Evolutionary conservation across 1,140 invertebrate species (phyloP).

Genomic region (Uloborus diversus): DNA sequence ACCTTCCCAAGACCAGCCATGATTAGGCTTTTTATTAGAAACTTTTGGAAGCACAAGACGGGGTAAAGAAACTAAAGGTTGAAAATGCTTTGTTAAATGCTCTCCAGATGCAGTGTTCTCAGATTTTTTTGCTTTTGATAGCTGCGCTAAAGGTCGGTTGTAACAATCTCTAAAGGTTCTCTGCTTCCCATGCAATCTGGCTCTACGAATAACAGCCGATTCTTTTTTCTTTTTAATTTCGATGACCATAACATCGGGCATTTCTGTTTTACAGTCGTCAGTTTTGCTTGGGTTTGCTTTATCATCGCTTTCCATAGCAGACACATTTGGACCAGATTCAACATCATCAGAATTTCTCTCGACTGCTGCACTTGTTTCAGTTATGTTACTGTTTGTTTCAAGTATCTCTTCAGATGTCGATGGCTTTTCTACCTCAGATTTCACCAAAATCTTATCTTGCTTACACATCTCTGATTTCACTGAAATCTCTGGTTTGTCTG

Average conservation of each 20-base stretch:
- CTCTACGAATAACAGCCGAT: constrained; percentile 48
- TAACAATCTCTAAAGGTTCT: constrained; percentile 45
- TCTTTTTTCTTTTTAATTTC: constrained; percentile 45
- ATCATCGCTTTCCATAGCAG: background rate
- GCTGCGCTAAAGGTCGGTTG: constrained; percentile 34
- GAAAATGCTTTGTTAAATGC: constrained; percentile 6
- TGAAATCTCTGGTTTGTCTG: background rate
- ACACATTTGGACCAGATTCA: background rate
- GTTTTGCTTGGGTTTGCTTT: background rate
- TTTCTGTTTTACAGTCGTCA: background rate
- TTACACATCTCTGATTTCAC: background rate
- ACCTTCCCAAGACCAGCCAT: constrained; percentile 92
- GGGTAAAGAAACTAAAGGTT: constrained; percentile 28
- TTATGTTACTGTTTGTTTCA: too few relatives aligned
- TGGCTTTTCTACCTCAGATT: too few relatives aligned
- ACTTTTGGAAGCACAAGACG: constrained; percentile 44
- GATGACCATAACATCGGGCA: constrained; percentile 3
- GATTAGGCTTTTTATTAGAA: constrained; percentile 68
- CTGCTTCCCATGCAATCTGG: constrained; percentile 42
- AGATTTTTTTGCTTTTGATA: background rate
- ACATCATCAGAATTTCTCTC: background rate
- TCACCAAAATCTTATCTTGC: background rate
- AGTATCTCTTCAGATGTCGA: too few relatives aligned
- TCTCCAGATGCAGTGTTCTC: background rate
- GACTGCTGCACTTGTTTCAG: too few relatives aligned